Conservation (phyloP, 2,888 invertebrate species). For the Palloptera scutellata region DNA sequence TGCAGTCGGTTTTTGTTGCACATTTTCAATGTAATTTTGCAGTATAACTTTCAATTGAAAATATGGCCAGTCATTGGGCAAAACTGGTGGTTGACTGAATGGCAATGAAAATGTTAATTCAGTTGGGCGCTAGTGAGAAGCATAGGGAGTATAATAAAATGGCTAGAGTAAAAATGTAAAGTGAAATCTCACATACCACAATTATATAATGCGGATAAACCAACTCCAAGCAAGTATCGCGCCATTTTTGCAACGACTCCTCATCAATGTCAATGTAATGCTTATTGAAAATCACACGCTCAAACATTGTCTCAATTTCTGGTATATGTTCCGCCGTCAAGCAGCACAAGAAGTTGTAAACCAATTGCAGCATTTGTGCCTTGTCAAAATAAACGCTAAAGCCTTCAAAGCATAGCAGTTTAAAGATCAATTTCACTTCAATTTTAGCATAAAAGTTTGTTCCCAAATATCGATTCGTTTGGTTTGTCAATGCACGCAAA, state of each 20-base stretch:
- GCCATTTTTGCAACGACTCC: constrained; percentile 67
- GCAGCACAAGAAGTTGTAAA: constrained; percentile 71
- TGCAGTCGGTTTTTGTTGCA: constrained; percentile 47
- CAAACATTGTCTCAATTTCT: constrained; percentile 69
- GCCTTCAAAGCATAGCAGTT: constrained; percentile 54
- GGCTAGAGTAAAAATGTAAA: background rate
- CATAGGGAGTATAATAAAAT: background rate
- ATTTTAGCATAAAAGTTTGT: constrained; percentile 68
- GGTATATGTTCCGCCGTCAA: constrained; percentile 69
- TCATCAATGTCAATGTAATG: constrained; percentile 68
- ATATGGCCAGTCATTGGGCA: constrained; percentile 84
- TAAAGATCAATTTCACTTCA: constrained; percentile 67
- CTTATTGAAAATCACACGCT: constrained; percentile 70
- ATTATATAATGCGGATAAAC: constrained; percentile 64
- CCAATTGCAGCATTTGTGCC: constrained; percentile 59
- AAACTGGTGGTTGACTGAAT: constrained; percentile 71
- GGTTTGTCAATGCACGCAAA: constrained; percentile 44
- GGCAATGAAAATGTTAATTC: constrained; percentile 65
- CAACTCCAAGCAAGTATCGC: constrained; percentile 65
- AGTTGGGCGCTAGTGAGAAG: constrained; percentile 55
- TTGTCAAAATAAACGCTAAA: constrained; percentile 50
- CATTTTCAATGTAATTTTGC: constrained; percentile 56
- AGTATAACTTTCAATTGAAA: constrained; percentile 68
- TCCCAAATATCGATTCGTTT: constrained; percentile 51
- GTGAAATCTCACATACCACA: constrained; percentile 48